A percentile compares a stretch with the other conserved stretches of the same genome.
Evolutionary conservation across 2,113 vertebrate species (phyloP).

Genomic region (Hippopotamus amphibius): DNA sequence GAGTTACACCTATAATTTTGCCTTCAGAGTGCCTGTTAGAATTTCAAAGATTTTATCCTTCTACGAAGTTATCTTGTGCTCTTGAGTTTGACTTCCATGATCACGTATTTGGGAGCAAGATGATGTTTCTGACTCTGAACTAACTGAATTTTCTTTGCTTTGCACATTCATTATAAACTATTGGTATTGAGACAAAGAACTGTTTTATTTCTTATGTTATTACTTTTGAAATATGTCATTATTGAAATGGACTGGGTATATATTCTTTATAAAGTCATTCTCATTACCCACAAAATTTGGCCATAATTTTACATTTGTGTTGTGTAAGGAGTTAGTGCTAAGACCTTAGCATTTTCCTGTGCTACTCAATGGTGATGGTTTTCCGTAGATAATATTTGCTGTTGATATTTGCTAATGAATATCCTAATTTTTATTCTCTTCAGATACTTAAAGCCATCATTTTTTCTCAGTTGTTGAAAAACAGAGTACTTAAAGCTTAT

Average conservation of each 20-base stretch:
- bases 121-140: slow-evolving; percentile 74
- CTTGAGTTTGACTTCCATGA: slow-evolving; percentile 76
- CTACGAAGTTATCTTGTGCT: slow-evolving; percentile 75
- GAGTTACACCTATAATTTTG: slow-evolving; percentile 46
- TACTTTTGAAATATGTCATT: slow-evolving; percentile 72
- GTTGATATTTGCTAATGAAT: slow-evolving; percentile 19
- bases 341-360: not conserved
- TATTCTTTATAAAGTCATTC: slow-evolving; percentile 53
- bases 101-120: slow-evolving; percentile 79
- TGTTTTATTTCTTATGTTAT: slow-evolving; percentile 53
- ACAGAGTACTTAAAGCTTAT: slow-evolving; percentile 65
- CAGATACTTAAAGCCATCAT: slow-evolving; percentile 12
- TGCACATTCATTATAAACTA: slow-evolving; percentile 72
- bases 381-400: slow-evolving; percentile 43
- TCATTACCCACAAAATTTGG: not conserved
- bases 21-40: slow-evolving; percentile 79
- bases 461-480: slow-evolving; percentile 61
- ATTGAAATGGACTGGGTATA: not conserved
- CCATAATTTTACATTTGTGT: not conserved
- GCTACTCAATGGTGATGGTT: slow-evolving; percentile 52
- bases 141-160: slow-evolving; percentile 74
- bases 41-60: slow-evolving; percentile 78
- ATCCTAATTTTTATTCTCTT: slow-evolving; percentile 70
- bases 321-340: slow-evolving; percentile 29
- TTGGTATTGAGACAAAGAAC: slow-evolving; percentile 65